A percentile compares a stretch with the other conserved stretches of the same genome.
Evolutionary conservation across 2,888 invertebrate genomes (phyloP).

Genomic region (Nymphalis urticae): DNA sequence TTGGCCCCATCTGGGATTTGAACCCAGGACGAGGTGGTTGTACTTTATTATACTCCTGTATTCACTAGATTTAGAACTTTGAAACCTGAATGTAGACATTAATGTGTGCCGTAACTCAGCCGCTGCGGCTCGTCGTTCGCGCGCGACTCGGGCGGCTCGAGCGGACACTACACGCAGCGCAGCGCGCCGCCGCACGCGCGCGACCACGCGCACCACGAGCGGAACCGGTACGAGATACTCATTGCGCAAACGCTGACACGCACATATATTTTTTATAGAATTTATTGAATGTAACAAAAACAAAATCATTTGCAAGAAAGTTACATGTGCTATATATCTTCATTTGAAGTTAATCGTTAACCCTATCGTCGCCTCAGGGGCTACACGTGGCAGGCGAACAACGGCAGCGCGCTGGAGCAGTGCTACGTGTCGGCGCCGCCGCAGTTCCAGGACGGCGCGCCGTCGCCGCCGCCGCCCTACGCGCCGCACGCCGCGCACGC

Average conservation of each 20-base stretch:
- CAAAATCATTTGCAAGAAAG: too few relatives aligned
- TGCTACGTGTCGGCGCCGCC: constrained; percentile 77
- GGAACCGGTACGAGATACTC: constrained; percentile 49
- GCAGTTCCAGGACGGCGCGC: constrained; percentile 79
- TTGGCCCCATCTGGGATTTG: too few relatives aligned
- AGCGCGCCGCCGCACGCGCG: constrained; percentile 85
- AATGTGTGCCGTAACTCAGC: constrained; percentile 42
- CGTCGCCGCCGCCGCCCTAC: constrained; percentile 55
- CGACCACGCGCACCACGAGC: constrained; percentile 85
- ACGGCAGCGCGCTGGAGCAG: constrained; percentile 50
- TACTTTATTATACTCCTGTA: too few relatives aligned
- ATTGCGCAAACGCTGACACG: too few relatives aligned
- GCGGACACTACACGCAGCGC: constrained; percentile 91
- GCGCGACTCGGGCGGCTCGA: constrained; percentile 90
- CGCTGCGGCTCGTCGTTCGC: constrained; percentile 84
- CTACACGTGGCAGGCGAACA: constrained; percentile 44
- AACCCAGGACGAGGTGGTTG: too few relatives aligned
- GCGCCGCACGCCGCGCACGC: constrained; percentile 39
- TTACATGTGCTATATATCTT: too few relatives aligned
- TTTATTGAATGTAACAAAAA: too few relatives aligned
- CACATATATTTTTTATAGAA: too few relatives aligned
- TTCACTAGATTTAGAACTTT: too few relatives aligned
- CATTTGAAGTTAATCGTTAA: too few relatives aligned
- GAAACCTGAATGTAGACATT: too few relatives aligned
- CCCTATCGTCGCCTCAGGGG: constrained; percentile 12